Evolutionary conservation across 2,113 vertebrate genomes (phyloP), one percentile per base, ranked within the genome.

Genomic region (Amphiprion ocellaris): DNA sequence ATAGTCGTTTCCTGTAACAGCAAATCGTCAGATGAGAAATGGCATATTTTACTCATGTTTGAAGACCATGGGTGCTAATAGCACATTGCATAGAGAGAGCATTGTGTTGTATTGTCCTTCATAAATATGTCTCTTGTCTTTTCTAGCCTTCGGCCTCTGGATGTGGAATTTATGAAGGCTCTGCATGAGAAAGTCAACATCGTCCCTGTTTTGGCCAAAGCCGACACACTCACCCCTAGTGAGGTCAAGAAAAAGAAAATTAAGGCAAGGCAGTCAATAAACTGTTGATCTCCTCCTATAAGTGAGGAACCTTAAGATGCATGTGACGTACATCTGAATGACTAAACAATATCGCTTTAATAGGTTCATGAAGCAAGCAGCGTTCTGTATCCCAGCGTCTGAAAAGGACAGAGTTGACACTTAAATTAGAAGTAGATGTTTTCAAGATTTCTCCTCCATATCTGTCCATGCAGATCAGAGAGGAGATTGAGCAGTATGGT

Each of bases 141-240:
- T 67, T 63, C n/a, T 58, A 99, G 98, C 77, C 95, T 99, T 52
- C 95, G 97, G 69, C 98, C 98, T 39, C 68, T 99, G 90, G 98
- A 99, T 4, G 96, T 99, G 86, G 97, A 99, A 74, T 99, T 99
- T 81, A 99, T 99, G 96, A 97, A 92, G 85, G 98, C 98, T 33
- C 95, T 99, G 41, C 98, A 99, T 69, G 97, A 98, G 91, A 96
- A 97, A 1, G 98, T 99, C 50, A 99, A 99, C 94, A 97, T 99
- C 0, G 98, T 99, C 61, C 98, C 98, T 0, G 91, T 99, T 62
- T 88, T 99, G 90, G 97, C 97, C 55, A 99, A 99, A 92, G 97
- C 98, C 0, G 98, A 99, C 91, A 98, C 97, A 0, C 93, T 99
- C 89, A 99, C 97, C 16, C 97, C 97, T 0, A 55, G 71, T 0